Evolutionary conservation across 1,140 invertebrate species (phyloP), one percentile per base, ranked within the genome.

Genomic region (Spodoptera frugiperda): DNA sequence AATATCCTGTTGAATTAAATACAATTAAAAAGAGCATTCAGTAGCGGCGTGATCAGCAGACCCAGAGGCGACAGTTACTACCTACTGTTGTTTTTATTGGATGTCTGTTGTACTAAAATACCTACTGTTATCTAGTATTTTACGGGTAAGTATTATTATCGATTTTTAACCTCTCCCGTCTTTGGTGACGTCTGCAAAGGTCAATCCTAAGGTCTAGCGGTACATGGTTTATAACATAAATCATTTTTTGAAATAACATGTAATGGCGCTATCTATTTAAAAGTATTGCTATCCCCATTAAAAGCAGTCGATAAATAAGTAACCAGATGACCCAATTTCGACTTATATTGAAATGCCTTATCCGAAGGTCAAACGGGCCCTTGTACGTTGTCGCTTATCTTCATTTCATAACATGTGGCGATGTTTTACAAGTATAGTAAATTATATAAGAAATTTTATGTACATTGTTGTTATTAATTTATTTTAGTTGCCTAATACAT

Each of bases 1-100:
- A 39, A 39, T 39, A 55, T 55, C 54, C 54, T 55, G 54, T 55
- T 55, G 54, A 55, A 55, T 55, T 55, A 25, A 55, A 55, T 21
- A 55, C 54, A 25, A 25, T 55, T 55, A 55, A 21, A 25, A 55
- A 25, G 51, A 55, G 21, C 54, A 55, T 55, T 55, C 54, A 55
- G 19, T 55, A 21, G 21, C 11, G 10, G 54, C 54, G 54, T 55
- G 54, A 55, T 21, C 21, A 25, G 15, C 21, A 55, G 54, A 55
- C 54, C 21, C 19, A 11, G 3, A 55, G 54, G 54, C 54, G 21
- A 55, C 54, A 25, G 25, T 15, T 17, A 53, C 15, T 25, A 55
- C 10, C 19, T 39, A 39, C 33, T 39, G 33, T 39, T 39, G 33
- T 39, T 39, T 39, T 39, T 39, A 39, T 39, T 39, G 0, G 33